Percentiles rank a stretch among this genome's conserved stretches.
Evolutionary conservation across 2,797 vertebrate genomes (phyloP).

Genomic region (Cryptoprocta ferox): DNA sequence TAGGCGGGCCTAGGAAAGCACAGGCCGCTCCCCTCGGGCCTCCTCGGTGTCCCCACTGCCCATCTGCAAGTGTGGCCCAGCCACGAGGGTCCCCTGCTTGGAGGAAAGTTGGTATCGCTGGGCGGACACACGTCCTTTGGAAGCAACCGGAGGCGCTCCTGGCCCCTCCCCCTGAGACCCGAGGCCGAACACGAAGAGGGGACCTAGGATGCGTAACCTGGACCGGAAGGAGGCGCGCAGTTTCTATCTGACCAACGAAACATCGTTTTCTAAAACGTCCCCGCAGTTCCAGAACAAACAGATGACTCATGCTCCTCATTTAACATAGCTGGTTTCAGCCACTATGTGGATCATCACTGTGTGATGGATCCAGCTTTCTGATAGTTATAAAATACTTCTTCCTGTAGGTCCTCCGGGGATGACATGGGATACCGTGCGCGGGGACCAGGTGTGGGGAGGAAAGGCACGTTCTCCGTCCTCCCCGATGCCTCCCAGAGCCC

Average conservation of each 20-base stretch:
- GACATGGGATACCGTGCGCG: rapidly evolving
- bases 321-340: neutral
- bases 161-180: neutral
- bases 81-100: neutral
- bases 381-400: neutral
- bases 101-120: neutral
- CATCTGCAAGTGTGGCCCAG: neutral
- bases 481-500: neutral
- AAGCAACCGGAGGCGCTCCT: neutral
- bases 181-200: neutral
- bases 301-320: neutral
- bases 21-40: neutral
- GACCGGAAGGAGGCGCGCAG: neutral
- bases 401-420: neutral
- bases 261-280: neutral
- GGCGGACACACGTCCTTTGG: neutral
- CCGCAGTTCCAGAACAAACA: neutral
- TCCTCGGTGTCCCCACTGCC: neutral
- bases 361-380: neutral
- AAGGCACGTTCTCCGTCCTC: rapidly evolving
- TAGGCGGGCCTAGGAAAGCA: neutral
- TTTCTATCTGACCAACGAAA: neutral
- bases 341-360: no score
- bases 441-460: neutral
- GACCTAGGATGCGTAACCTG: neutral